Evolutionary conservation across 1,140 invertebrate genomes (phyloP).

Genomic region (Macrobrachium rosenbergii): DNA sequence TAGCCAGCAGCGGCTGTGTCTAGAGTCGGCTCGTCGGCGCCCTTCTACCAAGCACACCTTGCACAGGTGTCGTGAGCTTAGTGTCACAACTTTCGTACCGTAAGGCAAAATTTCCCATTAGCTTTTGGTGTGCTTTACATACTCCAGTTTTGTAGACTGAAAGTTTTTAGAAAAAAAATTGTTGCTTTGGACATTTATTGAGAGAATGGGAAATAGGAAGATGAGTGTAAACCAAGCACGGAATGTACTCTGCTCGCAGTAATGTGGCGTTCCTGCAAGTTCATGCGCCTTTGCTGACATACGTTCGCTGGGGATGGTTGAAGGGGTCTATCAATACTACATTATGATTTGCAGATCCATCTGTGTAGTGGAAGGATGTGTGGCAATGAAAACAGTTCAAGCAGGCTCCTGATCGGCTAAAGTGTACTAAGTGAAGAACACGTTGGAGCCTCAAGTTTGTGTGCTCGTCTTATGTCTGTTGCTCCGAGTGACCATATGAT

Average conservation of each 20-base stretch:
- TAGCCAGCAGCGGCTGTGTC: slow-evolving; percentile 43
- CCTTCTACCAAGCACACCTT: slow-evolving; percentile 41
- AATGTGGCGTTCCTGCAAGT: slow-evolving; percentile 45
- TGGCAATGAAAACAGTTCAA: slow-evolving; percentile 12
- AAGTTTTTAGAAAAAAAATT: slow-evolving; percentile 56
- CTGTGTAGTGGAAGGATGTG: slow-evolving; percentile 16
- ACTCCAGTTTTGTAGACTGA: slow-evolving; percentile 57
- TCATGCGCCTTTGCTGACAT: slow-evolving; percentile 26
- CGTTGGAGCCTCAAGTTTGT: slow-evolving; percentile 53
- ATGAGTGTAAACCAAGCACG: slow-evolving; percentile 51
- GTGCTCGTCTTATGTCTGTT: slow-evolving; percentile 60
- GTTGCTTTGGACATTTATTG: slow-evolving; percentile 59
- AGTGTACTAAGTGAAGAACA: slow-evolving; percentile 47
- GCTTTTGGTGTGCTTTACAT: slow-evolving; percentile 61
- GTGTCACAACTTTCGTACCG: slow-evolving; percentile 28
- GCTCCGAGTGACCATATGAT: slow-evolving; percentile 55
- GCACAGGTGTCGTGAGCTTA: slow-evolving; percentile 28
- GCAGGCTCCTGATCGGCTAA: slow-evolving; percentile 33
- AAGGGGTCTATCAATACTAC: slow-evolving; percentile 1
- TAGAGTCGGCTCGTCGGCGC: slow-evolving; percentile 26
- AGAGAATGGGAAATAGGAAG: slow-evolving; percentile 52
- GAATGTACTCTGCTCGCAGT: slow-evolving; percentile 42
- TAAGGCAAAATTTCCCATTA: slow-evolving; percentile 59
- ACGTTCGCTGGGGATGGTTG: slow-evolving; percentile 14
- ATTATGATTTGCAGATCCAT: slow-evolving; percentile 18